Base-by-base conservation (phyloP, 1,140 invertebrate genomes). In the Bombus waltoni region DNA sequence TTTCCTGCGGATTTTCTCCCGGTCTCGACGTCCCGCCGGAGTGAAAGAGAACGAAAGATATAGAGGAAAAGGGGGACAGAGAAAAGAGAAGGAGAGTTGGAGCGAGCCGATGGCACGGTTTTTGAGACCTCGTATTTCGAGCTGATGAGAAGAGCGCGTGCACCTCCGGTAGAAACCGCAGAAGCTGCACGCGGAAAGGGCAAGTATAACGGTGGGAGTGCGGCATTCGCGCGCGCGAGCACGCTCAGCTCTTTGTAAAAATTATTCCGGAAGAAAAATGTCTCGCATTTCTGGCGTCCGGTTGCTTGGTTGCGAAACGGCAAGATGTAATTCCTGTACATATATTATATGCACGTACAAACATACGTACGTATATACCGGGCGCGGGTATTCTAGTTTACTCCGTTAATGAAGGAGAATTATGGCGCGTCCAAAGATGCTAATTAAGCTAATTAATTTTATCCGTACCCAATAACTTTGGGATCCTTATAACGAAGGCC, bases 371-470 rank as follows among this genome's bases (percentile, higher is more conserved):
- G 22, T 9, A 40, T 5, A 65, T 65, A 35, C 28, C 62, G 28
- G 47, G 38, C 28, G 40, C 18, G 28, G 35, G 65, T 72, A 90
- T 89, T 87, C 66, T 66, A 62, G 88, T 88, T 87, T 90, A 85
- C 59, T 85, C 66, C 88, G 88, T 90, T 90, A 90, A 90, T 85
- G 86, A 90, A 90, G 76, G 82, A 80, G 82, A 90, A 90, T 90
- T 87, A 87, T 81, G 66, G 73, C 57, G 15, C 82, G 66, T 62
- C 83, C 79, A 66, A 90, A 90, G 88, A 88, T 66, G 76, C 86
- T 90, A 90, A 90, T 90, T 90, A 89, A 90, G 83, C 78, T 89
- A 90, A 90, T 90, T 90, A 87, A 87, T 87, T 83, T 85, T 59
- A 85, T 85, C 84, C 79, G 59, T 70, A n/a, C 79, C 71, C 79